Evolutionary conservation across 2,797 vertebrate genomes (phyloP).

Genomic region (Eutrigla gurnardus): DNA sequence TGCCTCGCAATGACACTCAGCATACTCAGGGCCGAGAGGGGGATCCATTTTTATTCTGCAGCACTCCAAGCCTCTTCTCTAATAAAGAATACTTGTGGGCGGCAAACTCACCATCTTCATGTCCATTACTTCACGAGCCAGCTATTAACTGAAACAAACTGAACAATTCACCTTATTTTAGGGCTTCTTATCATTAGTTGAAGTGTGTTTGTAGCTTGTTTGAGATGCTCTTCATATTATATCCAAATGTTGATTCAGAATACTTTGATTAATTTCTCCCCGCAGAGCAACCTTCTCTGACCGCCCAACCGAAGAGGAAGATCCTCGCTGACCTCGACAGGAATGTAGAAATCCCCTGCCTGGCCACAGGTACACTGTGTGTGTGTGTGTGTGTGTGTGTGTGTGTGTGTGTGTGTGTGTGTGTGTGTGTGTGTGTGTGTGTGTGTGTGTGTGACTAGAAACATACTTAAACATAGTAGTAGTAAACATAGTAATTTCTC

Average conservation of each 20-base stretch:
- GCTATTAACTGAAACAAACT: too few species aligned
- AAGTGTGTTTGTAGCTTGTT: background rate
- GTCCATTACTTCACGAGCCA: too few species aligned
- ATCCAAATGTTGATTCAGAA: background rate
- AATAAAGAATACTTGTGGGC: slow-evolving; percentile 28
- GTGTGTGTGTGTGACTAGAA: too few species aligned
- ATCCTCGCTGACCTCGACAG: slow-evolving; percentile 88
- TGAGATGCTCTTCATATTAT: slow-evolving; percentile 11
- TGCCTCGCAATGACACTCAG: slow-evolving; percentile 35
- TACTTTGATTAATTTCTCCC: background rate
- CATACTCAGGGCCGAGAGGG: slow-evolving; percentile 32
- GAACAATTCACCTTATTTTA: background rate
- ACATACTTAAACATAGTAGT: background rate
- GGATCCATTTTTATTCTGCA: slow-evolving; percentile 26
- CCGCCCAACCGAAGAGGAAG: slow-evolving; percentile 84
- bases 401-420: slow-evolving; percentile 1
- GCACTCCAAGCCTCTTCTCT: slow-evolving; percentile 20
- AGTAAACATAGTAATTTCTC: background rate
- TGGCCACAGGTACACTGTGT: slow-evolving; percentile 85
- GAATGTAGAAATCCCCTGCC: slow-evolving; percentile 89
- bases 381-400: background rate
- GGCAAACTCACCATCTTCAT: background rate
- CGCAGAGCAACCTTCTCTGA: slow-evolving; percentile 90
- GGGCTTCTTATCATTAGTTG: slow-evolving; percentile 5
- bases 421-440: background rate